Base-by-base conservation (phyloP, 2,888 invertebrate species). In the Drosophila affinis region DNA sequence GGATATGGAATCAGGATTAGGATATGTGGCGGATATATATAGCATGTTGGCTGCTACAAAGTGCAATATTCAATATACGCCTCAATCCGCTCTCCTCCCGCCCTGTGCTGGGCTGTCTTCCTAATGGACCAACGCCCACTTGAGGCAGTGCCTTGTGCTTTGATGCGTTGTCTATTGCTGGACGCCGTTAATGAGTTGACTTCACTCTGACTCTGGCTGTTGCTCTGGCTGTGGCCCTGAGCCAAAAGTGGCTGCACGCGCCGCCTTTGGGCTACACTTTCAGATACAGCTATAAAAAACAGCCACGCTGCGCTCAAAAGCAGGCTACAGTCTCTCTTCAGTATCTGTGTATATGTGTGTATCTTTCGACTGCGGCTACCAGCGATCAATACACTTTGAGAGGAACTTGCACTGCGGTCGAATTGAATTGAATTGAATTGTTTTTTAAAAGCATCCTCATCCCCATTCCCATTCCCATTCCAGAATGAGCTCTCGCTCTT, bases 11-110 rank as follows among this genome's bases (percentile, higher is more conserved):
- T 47, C 52, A 34, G 56, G 49, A 76, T 71, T 14, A 14, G 39
- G 39, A 39, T 7, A 68, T 65, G 65, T 69, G 64, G 21, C 69
- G 88, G 79, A 85, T 89, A 89, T 87, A 89, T 81, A 90, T 89
- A 88, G 80, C 84, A 83, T 75, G 69, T 78, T 81, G 88, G 79
- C 81, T 81, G 65, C 56, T 59, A 54, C 55, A 72, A 64, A 59
- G 55, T 62, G n/a, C 14, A 24, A 57, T 18, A 57, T 18, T 46
- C 46, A 21, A 18, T 3, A 21, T 21, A 12, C 18, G 34, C 12
- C 14, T 34, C 34, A 14, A 10, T 34, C 34, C 12, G 10, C 34
- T 34, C 34, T 14, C 34, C 34, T 10, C 4, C 4, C 12, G 12
- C 6, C 34, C 34, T 7, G 21, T 34, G 12, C 9, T 9, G 27